Base-by-base conservation (phyloP, 2,797 vertebrate genomes). In the Spheniscus humboldti region DNA sequence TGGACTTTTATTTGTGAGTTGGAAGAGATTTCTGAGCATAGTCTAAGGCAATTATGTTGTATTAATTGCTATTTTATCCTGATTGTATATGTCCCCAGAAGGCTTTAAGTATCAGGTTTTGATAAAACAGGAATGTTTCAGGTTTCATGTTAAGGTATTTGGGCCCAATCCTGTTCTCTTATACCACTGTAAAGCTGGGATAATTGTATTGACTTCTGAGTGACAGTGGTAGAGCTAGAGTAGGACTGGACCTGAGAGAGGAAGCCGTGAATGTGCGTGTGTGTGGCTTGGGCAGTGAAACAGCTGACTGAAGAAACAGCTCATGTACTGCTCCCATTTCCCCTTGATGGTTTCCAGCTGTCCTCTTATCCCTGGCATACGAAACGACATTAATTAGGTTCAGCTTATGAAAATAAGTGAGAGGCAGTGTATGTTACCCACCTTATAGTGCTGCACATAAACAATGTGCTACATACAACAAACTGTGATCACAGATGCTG, bases 261-360 rank as follows among this genome's bases (percentile, higher is more conserved):
- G 25, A 85, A 87, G 64, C 56, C 2, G 4, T 71, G 73, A 66
- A 39, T 60, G 50, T 77, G 72, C 3, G 1, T 85, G 25, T 48
- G 27, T 53, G 48, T 1, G n/a, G 93, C 79, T 92, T 85, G 71
- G 71, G 82, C 84, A 90, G 66, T 50, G 60, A 90, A 96, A 83
- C 62, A 89, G 78, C 53, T 90, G 93, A 91, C 83, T 92, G 83
- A 94, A 96, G 90, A 92, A 96, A 91, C 43, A 90, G 86, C 50
- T 91, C 77, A 60, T 90, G 59, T 56, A 69, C 43, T 88, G 92
- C 71, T 93, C 72, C 75, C n/a, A 45, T 95, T 96, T 96, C 47
- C 68, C 30, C 55, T 87, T 92, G 88, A 93, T 95, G 74, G 8
- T 78, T 97, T 97, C 93, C 96, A 95, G 93, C 86, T 95, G 91